A percentile compares a stretch with the other conserved stretches of the same genome.
These are phyloP conservation scores for Luehdorfia chinensis DNA, from an alignment of 1,140 invertebrate genomes.

Conservation along the genomic window DNA sequence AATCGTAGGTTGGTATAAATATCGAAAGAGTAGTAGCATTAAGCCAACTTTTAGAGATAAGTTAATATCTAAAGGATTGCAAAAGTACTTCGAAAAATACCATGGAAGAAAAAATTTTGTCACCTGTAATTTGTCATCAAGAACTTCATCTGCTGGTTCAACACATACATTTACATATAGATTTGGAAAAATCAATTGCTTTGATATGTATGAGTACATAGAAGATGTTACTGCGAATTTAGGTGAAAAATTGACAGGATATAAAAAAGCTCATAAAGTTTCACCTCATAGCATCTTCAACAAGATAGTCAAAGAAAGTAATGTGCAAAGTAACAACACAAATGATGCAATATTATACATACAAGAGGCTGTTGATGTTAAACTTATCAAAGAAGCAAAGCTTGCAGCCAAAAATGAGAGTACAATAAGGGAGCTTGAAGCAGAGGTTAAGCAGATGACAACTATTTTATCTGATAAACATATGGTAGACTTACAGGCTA, in stretches of 20 bases:
- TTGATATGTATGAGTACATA: slow-evolving; percentile 69
- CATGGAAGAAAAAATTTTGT: slow-evolving; percentile 71
- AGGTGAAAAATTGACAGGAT: slow-evolving; percentile 68
- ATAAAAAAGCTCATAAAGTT: slow-evolving; percentile 48
- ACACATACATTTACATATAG: slow-evolving; percentile 80
- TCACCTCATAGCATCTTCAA: slow-evolving; percentile 57
- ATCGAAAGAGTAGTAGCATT: slow-evolving; percentile 73
- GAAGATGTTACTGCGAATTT: slow-evolving; percentile 71
- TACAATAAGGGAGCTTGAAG: slow-evolving; percentile 58
- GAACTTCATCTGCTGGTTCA: slow-evolving; percentile 52
- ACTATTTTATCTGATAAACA: slow-evolving; percentile 62
- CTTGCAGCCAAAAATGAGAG: slow-evolving; percentile 64
- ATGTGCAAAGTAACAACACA: slow-evolving; percentile 56
- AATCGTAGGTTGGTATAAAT: slow-evolving; percentile 82
- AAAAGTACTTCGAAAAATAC: slow-evolving; percentile 74
- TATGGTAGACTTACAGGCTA: slow-evolving; percentile 40
- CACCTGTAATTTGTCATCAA: slow-evolving; percentile 77
- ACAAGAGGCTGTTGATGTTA: slow-evolving; percentile 61
- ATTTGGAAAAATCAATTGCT: slow-evolving; percentile 71
- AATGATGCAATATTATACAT: slow-evolving; percentile 61
- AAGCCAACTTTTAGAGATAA: slow-evolving; percentile 77
- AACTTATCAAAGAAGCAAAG: slow-evolving; percentile 58
- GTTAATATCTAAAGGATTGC: slow-evolving; percentile 78
- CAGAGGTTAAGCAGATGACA: slow-evolving; percentile 69
- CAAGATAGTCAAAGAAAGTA: slow-evolving; percentile 61